Evolutionary conservation across 2,888 invertebrate species (phyloP).

Genomic region (Limnephilus lunatus): DNA sequence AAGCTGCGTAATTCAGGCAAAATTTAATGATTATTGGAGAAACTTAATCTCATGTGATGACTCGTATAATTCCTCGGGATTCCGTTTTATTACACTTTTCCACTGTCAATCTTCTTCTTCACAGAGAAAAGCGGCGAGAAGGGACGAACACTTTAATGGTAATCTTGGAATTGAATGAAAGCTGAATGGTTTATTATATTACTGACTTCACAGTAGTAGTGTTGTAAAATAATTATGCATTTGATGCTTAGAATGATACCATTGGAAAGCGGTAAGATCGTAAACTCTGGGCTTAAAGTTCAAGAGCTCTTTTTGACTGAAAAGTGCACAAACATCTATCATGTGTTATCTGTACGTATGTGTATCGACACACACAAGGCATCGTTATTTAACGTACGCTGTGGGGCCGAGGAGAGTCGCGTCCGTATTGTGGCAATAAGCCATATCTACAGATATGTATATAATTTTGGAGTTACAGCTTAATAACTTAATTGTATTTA

Average conservation of each 20-base stretch:
- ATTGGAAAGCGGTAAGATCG: neutral
- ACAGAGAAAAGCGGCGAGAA: neutral
- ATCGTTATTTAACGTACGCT: too few species aligned
- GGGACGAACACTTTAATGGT: neutral
- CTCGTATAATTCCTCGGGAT: neutral
- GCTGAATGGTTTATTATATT: neutral
- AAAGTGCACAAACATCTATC: too few species aligned
- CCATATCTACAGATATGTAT: too few species aligned
- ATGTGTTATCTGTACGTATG: too few species aligned
- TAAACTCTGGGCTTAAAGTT: neutral
- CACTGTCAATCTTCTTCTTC: neutral
- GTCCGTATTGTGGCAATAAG: too few species aligned
- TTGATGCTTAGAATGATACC: neutral
- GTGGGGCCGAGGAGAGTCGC: too few species aligned
- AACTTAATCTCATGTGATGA: neutral
- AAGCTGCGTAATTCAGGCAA: neutral
- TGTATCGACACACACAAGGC: too few species aligned
- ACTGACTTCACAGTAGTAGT: neutral
- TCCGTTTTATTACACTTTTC: neutral
- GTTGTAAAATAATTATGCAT: neutral
- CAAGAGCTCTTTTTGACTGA: too few species aligned
- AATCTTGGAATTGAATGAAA: neutral
- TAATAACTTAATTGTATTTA: too few species aligned
- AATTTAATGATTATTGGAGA: constrained; percentile 2
- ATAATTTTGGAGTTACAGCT: too few species aligned